These are phyloP conservation scores for Microcebus murinus DNA, from an alignment of 2,113 vertebrate species.

Conservation along the genomic window DNA sequence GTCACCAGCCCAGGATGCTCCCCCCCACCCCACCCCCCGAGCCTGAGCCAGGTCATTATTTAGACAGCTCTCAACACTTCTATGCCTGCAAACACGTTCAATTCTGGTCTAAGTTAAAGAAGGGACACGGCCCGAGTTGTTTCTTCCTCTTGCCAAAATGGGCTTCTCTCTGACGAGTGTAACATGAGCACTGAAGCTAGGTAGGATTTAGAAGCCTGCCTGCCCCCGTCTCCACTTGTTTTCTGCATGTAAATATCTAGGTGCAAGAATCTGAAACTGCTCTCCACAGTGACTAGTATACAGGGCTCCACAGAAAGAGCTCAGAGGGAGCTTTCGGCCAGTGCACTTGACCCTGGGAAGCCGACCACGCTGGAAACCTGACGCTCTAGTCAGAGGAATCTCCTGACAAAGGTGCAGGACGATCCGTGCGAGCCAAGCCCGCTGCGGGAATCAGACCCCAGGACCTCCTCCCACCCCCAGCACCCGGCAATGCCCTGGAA, in stretches of 20 bases:
- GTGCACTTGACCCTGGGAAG: neutral
- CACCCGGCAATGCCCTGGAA: too few relatives aligned
- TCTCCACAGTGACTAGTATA: neutral
- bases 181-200: neutral
- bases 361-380: neutral
- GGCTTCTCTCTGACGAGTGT: neutral
- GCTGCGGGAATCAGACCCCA: neutral
- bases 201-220: neutral
- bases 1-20: neutral
- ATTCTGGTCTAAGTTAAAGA: neutral
- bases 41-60: neutral
- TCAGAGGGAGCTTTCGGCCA: neutral
- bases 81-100: too few relatives aligned
- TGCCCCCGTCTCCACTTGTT: too few relatives aligned
- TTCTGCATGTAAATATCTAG: neutral
- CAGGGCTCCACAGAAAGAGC: neutral
- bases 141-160: neutral
- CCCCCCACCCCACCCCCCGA: neutral
- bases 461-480: rapidly evolving
- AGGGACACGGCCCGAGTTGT: neutral
- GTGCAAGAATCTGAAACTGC: neutral
- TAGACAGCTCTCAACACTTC: neutral
- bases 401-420: neutral
- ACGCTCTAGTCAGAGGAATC: neutral
- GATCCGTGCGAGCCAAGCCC: too few relatives aligned